Percentiles rank a stretch among this genome's conserved stretches.
Conservation (phyloP, 1,140 invertebrate species). For the Meloidogyne chitwoodi region DNA sequence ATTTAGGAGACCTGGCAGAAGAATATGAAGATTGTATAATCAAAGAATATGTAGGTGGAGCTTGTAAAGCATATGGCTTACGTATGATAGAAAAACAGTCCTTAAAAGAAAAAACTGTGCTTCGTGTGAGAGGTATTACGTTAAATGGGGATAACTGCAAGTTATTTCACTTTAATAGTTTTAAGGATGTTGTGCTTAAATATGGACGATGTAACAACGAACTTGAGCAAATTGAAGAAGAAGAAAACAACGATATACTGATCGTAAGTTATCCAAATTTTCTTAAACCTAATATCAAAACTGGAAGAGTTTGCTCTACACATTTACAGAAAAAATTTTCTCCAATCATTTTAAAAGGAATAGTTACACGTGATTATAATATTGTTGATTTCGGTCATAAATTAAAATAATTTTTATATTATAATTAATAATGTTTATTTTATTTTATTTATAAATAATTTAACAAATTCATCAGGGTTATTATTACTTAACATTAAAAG, state of each 20-base stretch:
- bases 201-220: not conserved
- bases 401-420: not conserved
- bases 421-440: not conserved
- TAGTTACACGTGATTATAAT: too few relatives aligned
- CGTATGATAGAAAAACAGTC: not conserved
- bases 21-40: not conserved
- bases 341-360: too few relatives aligned
- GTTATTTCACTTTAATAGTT: not conserved
- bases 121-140: not conserved
- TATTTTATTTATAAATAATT: not conserved
- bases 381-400: too few relatives aligned
- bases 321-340: too few relatives aligned
- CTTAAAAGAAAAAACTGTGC: not conserved
- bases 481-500: not conserved
- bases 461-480: not conserved
- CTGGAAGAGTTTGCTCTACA: too few relatives aligned
- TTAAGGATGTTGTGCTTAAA: not conserved
- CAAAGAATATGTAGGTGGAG: not conserved
- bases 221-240: not conserved
- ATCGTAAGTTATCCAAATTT: too few relatives aligned
- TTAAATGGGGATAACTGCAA: not conserved
- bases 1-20: not conserved
- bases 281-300: too few relatives aligned
- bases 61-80: not conserved
- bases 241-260: not conserved